Base-by-base conservation (phyloP, 2,797 vertebrate genomes). In the Pangasius macronema region DNA sequence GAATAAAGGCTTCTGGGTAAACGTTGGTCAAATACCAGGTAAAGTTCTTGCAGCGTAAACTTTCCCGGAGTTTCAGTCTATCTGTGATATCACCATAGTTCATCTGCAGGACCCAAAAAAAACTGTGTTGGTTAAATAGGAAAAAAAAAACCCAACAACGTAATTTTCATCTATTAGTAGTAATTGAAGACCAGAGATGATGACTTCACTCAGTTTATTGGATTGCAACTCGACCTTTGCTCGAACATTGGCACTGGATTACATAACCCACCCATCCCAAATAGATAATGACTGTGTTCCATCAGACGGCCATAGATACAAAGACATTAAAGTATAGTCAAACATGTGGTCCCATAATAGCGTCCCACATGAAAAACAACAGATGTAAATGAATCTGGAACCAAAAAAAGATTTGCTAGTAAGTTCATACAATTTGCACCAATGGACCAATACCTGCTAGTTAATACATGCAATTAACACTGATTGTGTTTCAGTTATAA, bases 1-100 rank as follows among this genome's bases (percentile, higher is more conserved):
- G 99, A 92, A 99, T 92, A 90, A 98, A 98, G 84, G 93, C 96
- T 93, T 99, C 98, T 86, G 98, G 99, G 94, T 99, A 99, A 92
- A 99, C 90, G 70, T 96, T 98, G 91, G 98, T 96, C 75, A 99
- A 93, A 91, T 96, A 99, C 98, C 99, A 99, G 83, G 97, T 97
- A 94, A 99, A 99, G 93, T 99, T 99, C 91, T 96, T 98, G 94
- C 98, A 99, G 7, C 97, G 96, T 33, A 99, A 96, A 84, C 90
- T 96, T 91, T 98, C 96, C 91, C 96, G 95, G 55, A 99, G 94
- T 39, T 96, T 96, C 87, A 97, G 88, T 73, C 99, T 96, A 53
- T 96, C 96, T 3, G 97, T 95, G 93, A 99, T 96, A 91, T 99
- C 97, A 70, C 98, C 98, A 86, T 95, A 99, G 0, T 91, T 96